Conservation (phyloP, 64 coral and sea anemone species). For the Stichodactyla mertensii region DNA sequence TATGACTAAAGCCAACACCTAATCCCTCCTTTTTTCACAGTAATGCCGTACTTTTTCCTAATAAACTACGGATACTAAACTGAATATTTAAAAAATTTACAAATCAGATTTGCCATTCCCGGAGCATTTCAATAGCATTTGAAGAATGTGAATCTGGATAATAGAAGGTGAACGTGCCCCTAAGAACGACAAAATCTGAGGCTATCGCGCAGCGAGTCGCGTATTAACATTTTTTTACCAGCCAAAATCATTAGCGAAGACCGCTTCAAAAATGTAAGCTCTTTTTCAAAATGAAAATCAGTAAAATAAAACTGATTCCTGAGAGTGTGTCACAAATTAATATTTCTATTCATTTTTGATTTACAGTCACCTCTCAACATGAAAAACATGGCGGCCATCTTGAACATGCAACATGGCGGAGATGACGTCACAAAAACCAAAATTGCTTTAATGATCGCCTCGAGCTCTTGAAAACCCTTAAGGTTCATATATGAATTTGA, state of each 20-base stretch:
- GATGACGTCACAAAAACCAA: neutral
- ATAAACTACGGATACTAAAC: too few relatives aligned
- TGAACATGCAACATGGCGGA: conserved; percentile 6
- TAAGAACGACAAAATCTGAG: too few relatives aligned
- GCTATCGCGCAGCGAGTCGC: too few relatives aligned
- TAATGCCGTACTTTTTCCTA: too few relatives aligned
- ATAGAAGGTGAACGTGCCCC: too few relatives aligned
- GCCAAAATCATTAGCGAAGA: neutral
- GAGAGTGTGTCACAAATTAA: neutral
- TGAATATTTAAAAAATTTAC: too few relatives aligned
- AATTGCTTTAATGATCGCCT: neutral
- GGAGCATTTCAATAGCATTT: too few relatives aligned
- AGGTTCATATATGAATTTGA: neutral
- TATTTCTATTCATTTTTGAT: neutral
- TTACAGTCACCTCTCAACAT: neutral
- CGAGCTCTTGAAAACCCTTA: neutral
- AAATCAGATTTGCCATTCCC: too few relatives aligned
- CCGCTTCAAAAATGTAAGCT: neutral
- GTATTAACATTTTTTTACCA: too few relatives aligned
- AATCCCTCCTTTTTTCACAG: too few relatives aligned
- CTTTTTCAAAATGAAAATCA: neutral
- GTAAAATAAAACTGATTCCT: neutral
- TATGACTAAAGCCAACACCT: too few relatives aligned
- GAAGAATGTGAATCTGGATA: too few relatives aligned
- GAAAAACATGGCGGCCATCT: neutral